Percentiles rank a stretch among this genome's conserved stretches.
phyloP scores from a whole-genome alignment of 2,888 invertebrate species.

The Oithona nana region DNA sequence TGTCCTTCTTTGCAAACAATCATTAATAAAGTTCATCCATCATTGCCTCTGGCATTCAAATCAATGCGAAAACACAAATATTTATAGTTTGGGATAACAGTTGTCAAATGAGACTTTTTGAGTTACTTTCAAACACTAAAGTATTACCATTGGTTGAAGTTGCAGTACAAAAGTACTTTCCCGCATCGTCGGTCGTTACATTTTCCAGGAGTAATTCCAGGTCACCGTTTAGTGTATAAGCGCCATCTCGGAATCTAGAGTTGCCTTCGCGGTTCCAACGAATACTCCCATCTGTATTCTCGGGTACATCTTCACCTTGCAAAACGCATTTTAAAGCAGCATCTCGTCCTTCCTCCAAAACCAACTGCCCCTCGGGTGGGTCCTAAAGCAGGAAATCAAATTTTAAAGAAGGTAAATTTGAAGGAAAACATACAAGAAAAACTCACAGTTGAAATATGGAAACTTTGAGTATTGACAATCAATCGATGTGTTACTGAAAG shows the following conservation, averaged over 20 bases:
- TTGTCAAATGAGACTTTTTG: too few relatives aligned
- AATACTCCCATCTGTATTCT: background rate
- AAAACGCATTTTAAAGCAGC: background rate
- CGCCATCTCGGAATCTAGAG: background rate
- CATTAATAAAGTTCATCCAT: too few relatives aligned
- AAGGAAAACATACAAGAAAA: too few relatives aligned
- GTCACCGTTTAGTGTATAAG: background rate
- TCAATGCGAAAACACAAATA: too few relatives aligned
- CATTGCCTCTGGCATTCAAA: too few relatives aligned
- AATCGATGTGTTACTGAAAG: background rate
- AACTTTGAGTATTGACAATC: background rate
- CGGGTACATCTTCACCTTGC: background rate
- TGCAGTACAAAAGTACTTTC: conserved; percentile 4
- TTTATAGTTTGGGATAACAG: too few relatives aligned
- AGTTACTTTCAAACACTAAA: too few relatives aligned
- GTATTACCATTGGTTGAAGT: background rate
- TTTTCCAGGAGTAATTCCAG: background rate
- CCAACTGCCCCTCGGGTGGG: background rate
- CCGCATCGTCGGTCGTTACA: background rate
- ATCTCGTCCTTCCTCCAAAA: background rate
- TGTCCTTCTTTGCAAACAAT: too few relatives aligned
- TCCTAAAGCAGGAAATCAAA: background rate
- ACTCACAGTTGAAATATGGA: background rate
- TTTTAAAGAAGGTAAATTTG: too few relatives aligned
- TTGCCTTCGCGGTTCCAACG: conserved; percentile 4